Base-by-base conservation (phyloP, 2,113 vertebrate species). In the Heterotilapia buettikoferi region DNA sequence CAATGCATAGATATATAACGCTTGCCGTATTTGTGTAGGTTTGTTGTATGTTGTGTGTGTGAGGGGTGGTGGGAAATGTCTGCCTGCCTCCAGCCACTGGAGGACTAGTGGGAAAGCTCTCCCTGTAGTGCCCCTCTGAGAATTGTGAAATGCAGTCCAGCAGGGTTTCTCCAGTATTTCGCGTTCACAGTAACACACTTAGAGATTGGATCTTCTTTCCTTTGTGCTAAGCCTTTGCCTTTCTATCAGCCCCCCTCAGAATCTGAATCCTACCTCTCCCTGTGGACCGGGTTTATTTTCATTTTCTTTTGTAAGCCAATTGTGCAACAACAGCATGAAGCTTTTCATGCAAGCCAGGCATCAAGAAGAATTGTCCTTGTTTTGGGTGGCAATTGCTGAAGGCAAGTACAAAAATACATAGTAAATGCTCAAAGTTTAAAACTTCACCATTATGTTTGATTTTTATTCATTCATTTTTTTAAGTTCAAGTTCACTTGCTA, bases 121-220 rank as follows among this genome's bases (percentile, higher is more conserved):
- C 59, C 86, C 76, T 89, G 89, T 86, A 88, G 86, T 86, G 54
- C n/a, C 47, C 80, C 91, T 31, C 4, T 3, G 82, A 82, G 86
- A 82, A 63, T 36, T 83, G 86, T 89, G 78, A 92, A 90, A 91
- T 88, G 76, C 14, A 3, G 56, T 88, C 29, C 90, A 91, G 93
- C 84, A 31, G 91, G 91, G 61, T 47, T 84, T 68, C 52, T 86
- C 54, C 78, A 80, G 7, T 54, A 52, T 90, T 88, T 91, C 57
- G 73, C 61, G 10, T 85, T 53, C 81, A 24, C 89, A 81, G 36
- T 38, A 73, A 84, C 88, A 86, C 84, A 53, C 90, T 89, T 57
- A 83, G 36, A 91, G 89, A 91, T 90, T 73, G 85, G 88, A 85
- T 91, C 84, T 85, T 80, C 78, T 87, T 81, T 63, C 21, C 57